Base-by-base conservation (phyloP, 2,113 vertebrate genomes). In the Brevimyrus niger region DNA sequence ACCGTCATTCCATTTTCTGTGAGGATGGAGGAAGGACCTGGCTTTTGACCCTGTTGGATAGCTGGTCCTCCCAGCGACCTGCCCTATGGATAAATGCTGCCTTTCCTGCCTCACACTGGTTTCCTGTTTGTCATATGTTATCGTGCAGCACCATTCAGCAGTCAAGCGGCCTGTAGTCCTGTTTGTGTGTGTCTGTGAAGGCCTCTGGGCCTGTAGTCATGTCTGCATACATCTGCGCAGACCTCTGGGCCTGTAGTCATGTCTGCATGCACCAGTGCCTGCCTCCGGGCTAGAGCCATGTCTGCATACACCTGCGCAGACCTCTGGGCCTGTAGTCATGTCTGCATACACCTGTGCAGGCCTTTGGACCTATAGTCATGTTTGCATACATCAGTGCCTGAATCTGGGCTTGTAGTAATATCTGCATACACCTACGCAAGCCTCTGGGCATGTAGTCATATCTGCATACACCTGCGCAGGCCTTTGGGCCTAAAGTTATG, bases 251-350 rank as follows among this genome's bases (percentile, higher is more conserved):
- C 55, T 61, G 17, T 58, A 23, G 21, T 19, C 53, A 21, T 58
- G 55, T 21, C 2, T 58, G 55, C 0, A 0, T 58, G 1, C 0
- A 0, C 55, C 55, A 23, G 19, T 1, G 21, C 55, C 6, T 1
- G 7, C 55, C 53, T 58, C 21, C 2, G 53, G 5, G 53, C 53
- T 61, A 1, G 7, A 58, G 23, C n/a, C 23, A 0, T 61, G 23
- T 27, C 0, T 11, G 23, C 0, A 8, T 65, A 0, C 9, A 2
- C 23, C 23, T 27, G 23, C 0, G 23, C 58, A 10, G 8, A 0
- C 58, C 23, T n/a, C 55, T n/a, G 53, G 0, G 53, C 19, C 53
- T 55, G 2, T 61, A 61, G 23, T 61, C 55, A n/a, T 61, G 23
- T n/a, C 6, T 23, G 19, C n/a, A 27, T 65, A 6, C 21, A 21